A percentile compares a stretch with the other conserved stretches of the same genome.
Conservation (phyloP, 2,113 vertebrate genomes). For the Donacobius atricapilla region DNA sequence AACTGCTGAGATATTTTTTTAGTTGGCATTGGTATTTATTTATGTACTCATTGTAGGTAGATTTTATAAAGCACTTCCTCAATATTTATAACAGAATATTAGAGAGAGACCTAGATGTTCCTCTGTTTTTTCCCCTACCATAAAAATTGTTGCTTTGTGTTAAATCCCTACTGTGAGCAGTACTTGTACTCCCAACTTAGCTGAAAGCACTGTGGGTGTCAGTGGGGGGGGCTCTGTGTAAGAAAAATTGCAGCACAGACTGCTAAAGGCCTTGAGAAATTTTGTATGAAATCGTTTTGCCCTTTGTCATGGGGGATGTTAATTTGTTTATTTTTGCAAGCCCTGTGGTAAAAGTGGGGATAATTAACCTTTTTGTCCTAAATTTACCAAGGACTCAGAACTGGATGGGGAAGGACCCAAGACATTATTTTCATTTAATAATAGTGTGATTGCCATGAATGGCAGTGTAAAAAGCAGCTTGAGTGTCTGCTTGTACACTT, state of each 20-base stretch:
- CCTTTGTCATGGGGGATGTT: neutral
- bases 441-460: neutral
- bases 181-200: neutral
- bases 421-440: neutral
- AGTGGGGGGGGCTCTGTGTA: neutral
- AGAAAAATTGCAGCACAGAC: neutral
- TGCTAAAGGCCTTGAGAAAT: neutral
- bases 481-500: neutral
- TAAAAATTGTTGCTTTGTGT: neutral
- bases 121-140: rapidly evolving
- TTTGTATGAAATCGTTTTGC: neutral
- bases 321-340: neutral
- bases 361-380: neutral
- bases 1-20: neutral
- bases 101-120: neutral
- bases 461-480: neutral
- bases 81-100: neutral
- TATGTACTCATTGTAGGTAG: neutral
- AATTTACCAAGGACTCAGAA: neutral
- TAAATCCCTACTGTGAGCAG: neutral
- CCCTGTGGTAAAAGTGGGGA: neutral
- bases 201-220: neutral
- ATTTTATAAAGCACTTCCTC: neutral
- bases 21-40: neutral
- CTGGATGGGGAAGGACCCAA: neutral